Conservation (phyloP, 2,888 invertebrate genomes). For the Protodeltote pygarga region DNA sequence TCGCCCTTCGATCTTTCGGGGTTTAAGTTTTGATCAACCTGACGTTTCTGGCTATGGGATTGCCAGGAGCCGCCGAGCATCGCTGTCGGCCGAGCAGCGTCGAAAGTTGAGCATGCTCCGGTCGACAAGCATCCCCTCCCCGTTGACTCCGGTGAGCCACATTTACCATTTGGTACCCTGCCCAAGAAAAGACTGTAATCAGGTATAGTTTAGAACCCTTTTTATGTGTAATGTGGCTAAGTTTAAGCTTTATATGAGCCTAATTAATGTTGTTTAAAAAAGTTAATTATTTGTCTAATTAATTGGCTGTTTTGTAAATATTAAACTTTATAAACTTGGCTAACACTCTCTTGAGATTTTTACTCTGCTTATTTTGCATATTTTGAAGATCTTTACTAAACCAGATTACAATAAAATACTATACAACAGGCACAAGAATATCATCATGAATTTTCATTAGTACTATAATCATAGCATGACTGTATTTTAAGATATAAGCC, state of each 20-base stretch:
- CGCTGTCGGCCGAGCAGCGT: constrained; percentile 79
- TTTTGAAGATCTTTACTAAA: no score
- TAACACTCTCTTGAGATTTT: no score
- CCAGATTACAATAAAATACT: no score
- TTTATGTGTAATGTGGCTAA: constrained; percentile 44
- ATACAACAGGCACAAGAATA: no score
- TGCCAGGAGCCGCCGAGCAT: constrained; percentile 82
- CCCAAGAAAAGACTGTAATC: constrained; percentile 84
- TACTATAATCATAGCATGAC: no score
- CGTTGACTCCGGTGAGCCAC: constrained; percentile 85
- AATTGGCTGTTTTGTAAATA: constrained; percentile 9
- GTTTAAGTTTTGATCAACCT: constrained; percentile 72
- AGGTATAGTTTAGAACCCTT: constrained; percentile 68
- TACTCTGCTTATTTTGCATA: no score
- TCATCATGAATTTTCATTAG: no score
- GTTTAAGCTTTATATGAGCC: constrained; percentile 40
- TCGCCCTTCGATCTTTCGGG: constrained; percentile 74
- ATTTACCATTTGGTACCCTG: constrained; percentile 86
- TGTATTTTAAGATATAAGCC: no score
- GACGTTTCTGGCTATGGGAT: constrained; percentile 72
- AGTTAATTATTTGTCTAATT: constrained; percentile 5
- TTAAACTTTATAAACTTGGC: no score
- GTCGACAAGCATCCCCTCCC: constrained; percentile 72
- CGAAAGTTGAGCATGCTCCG: constrained; percentile 77
- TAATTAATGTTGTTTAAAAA: constrained; percentile 1